These are phyloP conservation scores for Caenorhabditis sp. DNA, from an alignment of 2,888 invertebrate genomes.

Conservation along the genomic window DNA sequence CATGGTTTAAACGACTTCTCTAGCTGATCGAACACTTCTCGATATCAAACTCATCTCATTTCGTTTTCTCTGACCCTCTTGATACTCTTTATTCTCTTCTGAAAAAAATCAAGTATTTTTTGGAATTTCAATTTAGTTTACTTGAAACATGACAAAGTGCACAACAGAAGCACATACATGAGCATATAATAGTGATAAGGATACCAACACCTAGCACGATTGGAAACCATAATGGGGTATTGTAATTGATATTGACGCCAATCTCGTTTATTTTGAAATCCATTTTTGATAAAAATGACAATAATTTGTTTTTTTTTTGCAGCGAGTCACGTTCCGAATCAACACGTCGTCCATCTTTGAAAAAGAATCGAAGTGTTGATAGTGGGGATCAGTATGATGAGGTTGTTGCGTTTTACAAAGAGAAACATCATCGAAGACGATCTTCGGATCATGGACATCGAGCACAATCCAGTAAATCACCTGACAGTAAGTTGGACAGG, in stretches of 20 bases:
- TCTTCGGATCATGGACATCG: conserved; percentile 38
- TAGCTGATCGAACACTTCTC: neutral
- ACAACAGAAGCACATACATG: neutral
- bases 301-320: neutral
- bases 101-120: neutral
- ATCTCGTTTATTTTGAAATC: neutral
- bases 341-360: conserved; percentile 1
- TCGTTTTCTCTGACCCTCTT: conserved; percentile 18
- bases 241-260: neutral
- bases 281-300: neutral
- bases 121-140: neutral
- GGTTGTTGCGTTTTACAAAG: conserved; percentile 42
- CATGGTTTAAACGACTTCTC: conserved; percentile 6
- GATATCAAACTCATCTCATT: conserved; percentile 8
- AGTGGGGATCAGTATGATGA: conserved; percentile 40
- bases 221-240: neutral
- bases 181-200: neutral
- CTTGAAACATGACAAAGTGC: neutral
- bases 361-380: conserved; percentile 38
- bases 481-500: conserved; percentile 23
- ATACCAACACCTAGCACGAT: neutral
- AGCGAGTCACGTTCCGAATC: neutral
- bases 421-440: conserved; percentile 33
- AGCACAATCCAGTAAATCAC: conserved; percentile 32
- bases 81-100: neutral